These are phyloP conservation scores for Chloebia gouldiae DNA, from an alignment of 2,113 vertebrate genomes.

Conservation along the genomic window DNA sequence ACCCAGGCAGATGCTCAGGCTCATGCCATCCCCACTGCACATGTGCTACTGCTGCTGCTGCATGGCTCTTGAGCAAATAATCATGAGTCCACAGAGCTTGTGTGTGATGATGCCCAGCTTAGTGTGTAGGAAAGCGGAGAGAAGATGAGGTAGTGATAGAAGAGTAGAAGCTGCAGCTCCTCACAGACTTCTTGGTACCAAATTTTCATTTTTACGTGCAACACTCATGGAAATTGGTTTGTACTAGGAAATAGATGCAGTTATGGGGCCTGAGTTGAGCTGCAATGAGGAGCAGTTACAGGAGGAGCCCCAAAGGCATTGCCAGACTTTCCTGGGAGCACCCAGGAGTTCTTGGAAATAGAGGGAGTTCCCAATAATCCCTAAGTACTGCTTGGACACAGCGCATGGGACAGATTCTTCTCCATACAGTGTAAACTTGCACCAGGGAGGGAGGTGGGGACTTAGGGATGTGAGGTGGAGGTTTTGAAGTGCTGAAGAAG, in stretches of 20 bases:
- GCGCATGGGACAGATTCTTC: no score
- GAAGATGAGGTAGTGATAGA: not conserved
- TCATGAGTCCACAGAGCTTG: not conserved
- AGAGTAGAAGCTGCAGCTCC: not conserved
- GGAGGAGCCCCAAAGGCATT: not conserved
- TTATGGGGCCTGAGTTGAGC: not conserved
- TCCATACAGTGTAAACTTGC: not conserved
- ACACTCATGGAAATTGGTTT: not conserved
- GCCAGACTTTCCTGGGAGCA: not conserved
- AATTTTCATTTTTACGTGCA: not conserved
- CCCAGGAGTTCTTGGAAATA: not conserved
- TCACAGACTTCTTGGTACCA: not conserved
- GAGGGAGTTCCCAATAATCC: not conserved
- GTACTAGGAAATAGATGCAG: not conserved
- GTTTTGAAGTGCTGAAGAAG: not conserved
- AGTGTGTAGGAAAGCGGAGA: not conserved
- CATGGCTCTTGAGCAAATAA: not conserved
- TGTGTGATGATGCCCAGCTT: not conserved
- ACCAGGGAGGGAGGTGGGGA: not conserved
- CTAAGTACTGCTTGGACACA: not conserved
- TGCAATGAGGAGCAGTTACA: not conserved
- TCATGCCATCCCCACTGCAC: accelerated
- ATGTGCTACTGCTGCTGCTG: not conserved
- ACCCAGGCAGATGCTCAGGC: not conserved
- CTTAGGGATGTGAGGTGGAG: not conserved